Conservation (phyloP, 37 sponge, comb jelly and placozoan genomes). For the Haliclona indistincta region DNA sequence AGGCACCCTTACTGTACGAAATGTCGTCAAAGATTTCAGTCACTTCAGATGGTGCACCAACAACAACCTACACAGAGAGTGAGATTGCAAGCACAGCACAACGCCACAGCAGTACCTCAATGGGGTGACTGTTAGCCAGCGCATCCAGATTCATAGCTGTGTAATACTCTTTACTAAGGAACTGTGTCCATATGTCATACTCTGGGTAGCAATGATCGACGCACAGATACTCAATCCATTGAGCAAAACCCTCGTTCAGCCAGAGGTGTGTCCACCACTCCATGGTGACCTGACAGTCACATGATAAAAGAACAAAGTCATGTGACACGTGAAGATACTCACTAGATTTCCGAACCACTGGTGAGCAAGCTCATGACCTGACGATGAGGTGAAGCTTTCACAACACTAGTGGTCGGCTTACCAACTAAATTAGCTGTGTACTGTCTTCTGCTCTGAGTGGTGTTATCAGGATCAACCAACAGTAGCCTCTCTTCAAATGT, state of each 20-base stretch:
- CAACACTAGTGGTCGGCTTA: neutral
- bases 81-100: no score
- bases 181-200: slow-evolving; percentile 90
- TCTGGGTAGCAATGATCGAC: slow-evolving; percentile 78
- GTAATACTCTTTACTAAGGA: slow-evolving; percentile 55
- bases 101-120: slow-evolving; percentile 42
- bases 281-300: slow-evolving; percentile 62
- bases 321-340: neutral
- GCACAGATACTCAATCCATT: slow-evolving; percentile 82
- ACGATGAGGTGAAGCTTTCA: neutral
- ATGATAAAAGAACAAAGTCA: neutral
- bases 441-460: slow-evolving; percentile 60
- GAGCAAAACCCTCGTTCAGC: slow-evolving; percentile 89
- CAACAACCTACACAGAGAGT: slow-evolving; percentile 42
- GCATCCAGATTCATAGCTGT: slow-evolving; percentile 75
- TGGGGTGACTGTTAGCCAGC: slow-evolving; percentile 72
- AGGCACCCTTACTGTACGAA: slow-evolving; percentile 88
- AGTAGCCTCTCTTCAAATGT: slow-evolving; percentile 82
- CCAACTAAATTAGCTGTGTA: slow-evolving; percentile 80
- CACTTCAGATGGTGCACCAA: slow-evolving; percentile 74
- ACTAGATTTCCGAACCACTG: slow-evolving; percentile 94
- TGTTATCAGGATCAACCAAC: slow-evolving; percentile 60
- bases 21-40: slow-evolving; percentile 88
- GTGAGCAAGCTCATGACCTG: slow-evolving; percentile 89
- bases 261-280: slow-evolving; percentile 95